Evolutionary conservation across 2,888 invertebrate species (phyloP), one percentile per base, ranked within the genome.

Genomic region (Aelia acuminata): DNA sequence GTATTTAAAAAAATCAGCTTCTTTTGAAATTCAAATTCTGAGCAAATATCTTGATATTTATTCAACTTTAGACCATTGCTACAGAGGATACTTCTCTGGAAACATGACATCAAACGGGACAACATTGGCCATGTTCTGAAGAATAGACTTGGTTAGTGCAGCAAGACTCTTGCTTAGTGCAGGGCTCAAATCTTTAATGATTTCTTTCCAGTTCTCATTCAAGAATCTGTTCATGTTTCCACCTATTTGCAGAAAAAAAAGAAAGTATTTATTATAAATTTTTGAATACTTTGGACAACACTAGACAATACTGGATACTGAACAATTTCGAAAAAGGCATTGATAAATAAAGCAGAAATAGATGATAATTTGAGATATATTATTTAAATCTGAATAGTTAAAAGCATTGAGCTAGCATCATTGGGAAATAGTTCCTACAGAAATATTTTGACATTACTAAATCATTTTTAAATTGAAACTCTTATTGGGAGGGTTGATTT

Each of bases 161-260:
- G 89, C 90, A 15, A 92, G 90, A n/a, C 92, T 91, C 53, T 92
- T 91, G 4, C 91, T 91, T 11, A 92, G 90, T 0, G 92, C 91
- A n/a, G 92, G 92, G 5, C 91, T 91, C 35, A 93, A 89, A 70
- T 90, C 92, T 48, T 91, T 91, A 53, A 92, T 90, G 3, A 93
- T 91, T 86, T 92, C 92, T 88, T 90, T 89, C 91, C 92, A 92
- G 89, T 93, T 93, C 57, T 93, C 93, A 90, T 93, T 92, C 84
- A 93, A 90, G 87, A 93, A 92, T 87, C 91, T 90, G 88, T 93
- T 93, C 92, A 92, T 92, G 89, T 92, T 91, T 13, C 91, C 91
- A 63, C 92, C 93, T 93, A 90, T 31, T 70, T 22, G 22, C 31
- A 70, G 20, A 70, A 35, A 70, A n/a, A 35, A 20, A 15, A 35